A percentile compares a stretch with the other conserved stretches of the same genome.
Conservation (phyloP, 2,888 invertebrate species). For the Leptinotarsa peninsularis region DNA sequence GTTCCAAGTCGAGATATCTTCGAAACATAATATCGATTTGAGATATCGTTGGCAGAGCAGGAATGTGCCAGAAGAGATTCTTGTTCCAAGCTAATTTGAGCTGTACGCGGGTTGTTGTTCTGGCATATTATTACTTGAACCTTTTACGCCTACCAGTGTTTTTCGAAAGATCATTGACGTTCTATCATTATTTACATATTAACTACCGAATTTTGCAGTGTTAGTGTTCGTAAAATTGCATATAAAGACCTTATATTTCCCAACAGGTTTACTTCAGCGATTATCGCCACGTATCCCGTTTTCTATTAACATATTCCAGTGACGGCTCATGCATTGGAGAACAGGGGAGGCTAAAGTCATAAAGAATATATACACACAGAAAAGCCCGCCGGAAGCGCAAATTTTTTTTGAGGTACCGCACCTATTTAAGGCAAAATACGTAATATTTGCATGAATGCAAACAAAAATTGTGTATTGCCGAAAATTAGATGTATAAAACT, state of each 20-base stretch:
- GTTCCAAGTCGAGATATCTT: constrained; percentile 49
- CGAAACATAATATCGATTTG: constrained; percentile 36
- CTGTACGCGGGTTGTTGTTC: neutral
- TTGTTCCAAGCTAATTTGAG: neutral
- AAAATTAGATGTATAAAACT: too few relatives aligned
- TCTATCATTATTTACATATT: constrained; percentile 43
- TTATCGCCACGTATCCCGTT: constrained; percentile 1
- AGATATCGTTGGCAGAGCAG: neutral
- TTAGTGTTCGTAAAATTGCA: constrained; percentile 47
- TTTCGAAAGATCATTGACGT: neutral
- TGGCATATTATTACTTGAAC: neutral
- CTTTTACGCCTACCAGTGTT: neutral
- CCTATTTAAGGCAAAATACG: too few relatives aligned
- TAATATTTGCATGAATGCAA: too few relatives aligned
- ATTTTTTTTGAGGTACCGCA: too few relatives aligned
- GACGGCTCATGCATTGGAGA: too few relatives aligned
- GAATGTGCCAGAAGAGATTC: neutral
- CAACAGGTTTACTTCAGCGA: constrained; percentile 30
- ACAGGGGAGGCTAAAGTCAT: too few relatives aligned
- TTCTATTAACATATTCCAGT: too few relatives aligned
- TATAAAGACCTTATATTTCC: constrained; percentile 29
- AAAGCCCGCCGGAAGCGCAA: too few relatives aligned
- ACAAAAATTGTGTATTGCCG: too few relatives aligned
- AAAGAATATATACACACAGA: too few relatives aligned
- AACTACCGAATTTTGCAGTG: constrained; percentile 35